Percentiles rank a stretch among this genome's conserved stretches.
Conservation (phyloP, 2,113 vertebrate species). For the Xyliphius kryptos region DNA sequence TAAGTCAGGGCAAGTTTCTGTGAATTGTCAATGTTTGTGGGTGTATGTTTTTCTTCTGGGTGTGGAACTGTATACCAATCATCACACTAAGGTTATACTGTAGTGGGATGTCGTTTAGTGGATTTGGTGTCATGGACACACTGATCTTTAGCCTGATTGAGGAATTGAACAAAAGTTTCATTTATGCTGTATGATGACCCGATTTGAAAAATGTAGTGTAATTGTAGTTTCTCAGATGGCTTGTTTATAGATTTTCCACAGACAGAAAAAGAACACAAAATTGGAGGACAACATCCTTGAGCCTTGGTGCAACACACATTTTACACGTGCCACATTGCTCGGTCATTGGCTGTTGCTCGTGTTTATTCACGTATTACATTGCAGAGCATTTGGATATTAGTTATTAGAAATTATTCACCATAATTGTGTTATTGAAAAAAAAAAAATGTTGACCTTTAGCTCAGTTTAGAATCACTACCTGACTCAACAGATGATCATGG, state of each 20-base stretch:
- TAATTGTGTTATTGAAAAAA: not conserved
- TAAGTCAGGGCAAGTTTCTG: constrained; percentile 6
- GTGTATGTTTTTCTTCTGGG: constrained; percentile 19
- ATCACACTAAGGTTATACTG: not conserved
- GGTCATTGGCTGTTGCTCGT: too few relatives aligned
- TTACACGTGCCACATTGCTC: too few relatives aligned
- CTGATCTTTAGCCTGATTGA: not conserved
- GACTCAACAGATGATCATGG: constrained; percentile 2
- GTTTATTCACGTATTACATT: too few relatives aligned
- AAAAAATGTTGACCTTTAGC: not conserved
- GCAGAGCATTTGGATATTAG: too few relatives aligned
- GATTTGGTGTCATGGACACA: not conserved
- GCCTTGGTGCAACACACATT: too few relatives aligned
- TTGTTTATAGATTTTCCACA: too few relatives aligned
- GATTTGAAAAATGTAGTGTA: too few relatives aligned
- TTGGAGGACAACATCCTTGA: too few relatives aligned
- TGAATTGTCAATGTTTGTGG: constrained; percentile 15
- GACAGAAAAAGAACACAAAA: too few relatives aligned
- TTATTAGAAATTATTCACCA: not conserved
- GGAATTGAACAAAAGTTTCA: not conserved
- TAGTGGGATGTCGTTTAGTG: not conserved
- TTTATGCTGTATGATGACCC: too few relatives aligned
- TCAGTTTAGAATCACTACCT: not conserved
- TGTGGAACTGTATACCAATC: constrained; percentile 21
- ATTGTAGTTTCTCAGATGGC: too few relatives aligned